Evolutionary conservation across 2,888 invertebrate species (phyloP).

Genomic region (Ormia ochracea): DNA sequence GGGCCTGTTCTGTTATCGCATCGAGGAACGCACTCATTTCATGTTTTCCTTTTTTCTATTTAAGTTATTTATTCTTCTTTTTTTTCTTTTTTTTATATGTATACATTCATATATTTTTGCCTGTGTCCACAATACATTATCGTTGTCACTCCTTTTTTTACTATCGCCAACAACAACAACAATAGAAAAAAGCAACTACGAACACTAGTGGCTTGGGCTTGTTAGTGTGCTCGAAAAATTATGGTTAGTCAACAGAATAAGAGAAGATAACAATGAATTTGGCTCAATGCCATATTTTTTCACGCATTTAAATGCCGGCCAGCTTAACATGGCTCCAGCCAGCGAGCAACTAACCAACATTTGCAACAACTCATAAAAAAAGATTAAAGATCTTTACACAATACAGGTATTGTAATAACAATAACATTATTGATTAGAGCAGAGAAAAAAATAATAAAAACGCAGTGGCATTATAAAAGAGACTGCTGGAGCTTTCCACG

Average conservation of each 20-base stretch:
- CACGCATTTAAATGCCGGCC: conserved; percentile 56
- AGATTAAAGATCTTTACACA: conserved; percentile 35
- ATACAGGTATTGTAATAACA: conserved; percentile 51
- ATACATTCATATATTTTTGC: conserved; percentile 2
- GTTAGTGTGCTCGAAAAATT: conserved; percentile 36
- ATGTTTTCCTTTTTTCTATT: conserved; percentile 23
- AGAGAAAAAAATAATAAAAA: neutral
- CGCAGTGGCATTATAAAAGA: neutral
- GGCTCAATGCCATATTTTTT: conserved; percentile 54
- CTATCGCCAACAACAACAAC: conserved; percentile 25
- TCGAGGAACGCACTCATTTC: conserved; percentile 43
- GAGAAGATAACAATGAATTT: conserved; percentile 54
- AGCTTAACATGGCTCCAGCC: neutral
- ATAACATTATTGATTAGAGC: conserved; percentile 50
- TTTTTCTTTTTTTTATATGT: too few relatives aligned
- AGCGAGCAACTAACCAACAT: neutral
- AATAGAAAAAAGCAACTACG: neutral
- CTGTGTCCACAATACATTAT: conserved; percentile 50
- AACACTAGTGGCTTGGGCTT: conserved; percentile 18
- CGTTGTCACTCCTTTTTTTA: conserved; percentile 56
- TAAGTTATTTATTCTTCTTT: neutral
- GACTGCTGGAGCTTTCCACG: neutral
- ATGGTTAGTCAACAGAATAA: conserved; percentile 51
- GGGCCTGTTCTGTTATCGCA: conserved; percentile 51
- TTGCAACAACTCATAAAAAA: neutral